Evolutionary conservation across 2,113 vertebrate genomes (phyloP), one percentile per base, ranked within the genome.

Genomic region (Orthonyx spaldingii): DNA sequence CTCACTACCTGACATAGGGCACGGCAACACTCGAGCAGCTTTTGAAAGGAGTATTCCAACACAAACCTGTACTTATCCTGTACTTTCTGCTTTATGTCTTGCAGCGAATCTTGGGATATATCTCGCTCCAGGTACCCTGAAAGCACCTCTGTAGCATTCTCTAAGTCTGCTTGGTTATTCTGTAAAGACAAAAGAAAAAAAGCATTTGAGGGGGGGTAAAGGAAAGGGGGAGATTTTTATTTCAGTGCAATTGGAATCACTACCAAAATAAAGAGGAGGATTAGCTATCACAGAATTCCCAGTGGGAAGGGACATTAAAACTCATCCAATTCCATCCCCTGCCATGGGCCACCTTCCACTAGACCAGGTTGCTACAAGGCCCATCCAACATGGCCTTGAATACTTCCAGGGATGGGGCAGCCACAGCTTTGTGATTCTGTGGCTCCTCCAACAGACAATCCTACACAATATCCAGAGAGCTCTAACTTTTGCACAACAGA

Each of bases 51-150:
- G 42, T 53, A 55, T 28, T 79, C 33, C 49, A 47, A 65, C 76
- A 91, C 88, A 50, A 93, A 99, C 99, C 99, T 99, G 99, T 99
- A 99, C 98, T 99, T 99, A 98, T 99, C 99, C 98, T 99, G 99
- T 94, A 99, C 99, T 99, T 99, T 99, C 98, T 99, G 99, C 98
- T 99, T 99, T 97, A 99, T 99, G 97, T 99, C 99, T 97, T 99
- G 99, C 98, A 99, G 98, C 32, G 99, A 99, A 98, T 99, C 99
- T 98, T 99, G 99, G 97, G 99, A 99, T 97, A 99, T 99, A 98
- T 99, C 99, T 96, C 99, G 98, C 97, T 99, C 99, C 89, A 99
- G 98, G 98, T 99, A 99, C 96, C 99, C 99, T 94, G 99, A 99
- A 97, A 99, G 98, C 94, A 99, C 99, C 98, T 99, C 99, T 84